phyloP scores from a whole-genome alignment of 2,113 vertebrate genomes.

The Zosterops lateralis region DNA sequence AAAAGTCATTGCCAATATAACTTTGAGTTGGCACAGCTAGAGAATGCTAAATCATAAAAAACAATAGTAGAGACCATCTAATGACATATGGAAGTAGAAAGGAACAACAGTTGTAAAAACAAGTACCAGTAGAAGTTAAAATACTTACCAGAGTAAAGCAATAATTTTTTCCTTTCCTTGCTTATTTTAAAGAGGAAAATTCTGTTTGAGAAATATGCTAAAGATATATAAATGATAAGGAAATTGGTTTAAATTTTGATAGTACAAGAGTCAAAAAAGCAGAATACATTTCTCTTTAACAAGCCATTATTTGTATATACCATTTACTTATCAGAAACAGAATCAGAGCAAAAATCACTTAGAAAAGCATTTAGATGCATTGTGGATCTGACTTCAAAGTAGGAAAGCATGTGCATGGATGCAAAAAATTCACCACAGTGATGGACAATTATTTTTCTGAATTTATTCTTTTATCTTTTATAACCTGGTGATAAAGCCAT shows the following conservation, averaged over 20 bases:
- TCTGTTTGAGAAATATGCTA: neutral
- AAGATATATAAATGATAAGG: neutral
- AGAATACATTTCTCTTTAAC: neutral
- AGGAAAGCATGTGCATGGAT: neutral
- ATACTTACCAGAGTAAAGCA: slow-evolving; percentile 17
- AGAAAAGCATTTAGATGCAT: neutral
- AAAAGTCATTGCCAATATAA: slow-evolving; percentile 24
- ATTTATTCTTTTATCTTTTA: neutral
- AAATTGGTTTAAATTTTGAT: neutral
- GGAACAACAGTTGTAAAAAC: slow-evolving; percentile 13
- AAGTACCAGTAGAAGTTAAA: slow-evolving; percentile 9
- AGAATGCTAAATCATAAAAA: slow-evolving; percentile 42
- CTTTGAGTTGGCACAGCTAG: slow-evolving; percentile 49
- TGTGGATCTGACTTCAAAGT: neutral
- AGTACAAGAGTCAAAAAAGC: neutral
- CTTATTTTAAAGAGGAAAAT: neutral
- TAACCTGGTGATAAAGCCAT: neutral
- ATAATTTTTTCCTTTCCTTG: neutral
- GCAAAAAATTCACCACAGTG: neutral
- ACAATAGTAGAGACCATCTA: neutral
- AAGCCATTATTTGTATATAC: neutral
- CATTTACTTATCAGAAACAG: neutral
- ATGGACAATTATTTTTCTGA: neutral
- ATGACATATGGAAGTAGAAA: slow-evolving; percentile 1
- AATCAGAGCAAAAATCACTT: neutral